Evolutionary conservation across 2,113 vertebrate species (phyloP).

Genomic region (Trogon melanurus): DNA sequence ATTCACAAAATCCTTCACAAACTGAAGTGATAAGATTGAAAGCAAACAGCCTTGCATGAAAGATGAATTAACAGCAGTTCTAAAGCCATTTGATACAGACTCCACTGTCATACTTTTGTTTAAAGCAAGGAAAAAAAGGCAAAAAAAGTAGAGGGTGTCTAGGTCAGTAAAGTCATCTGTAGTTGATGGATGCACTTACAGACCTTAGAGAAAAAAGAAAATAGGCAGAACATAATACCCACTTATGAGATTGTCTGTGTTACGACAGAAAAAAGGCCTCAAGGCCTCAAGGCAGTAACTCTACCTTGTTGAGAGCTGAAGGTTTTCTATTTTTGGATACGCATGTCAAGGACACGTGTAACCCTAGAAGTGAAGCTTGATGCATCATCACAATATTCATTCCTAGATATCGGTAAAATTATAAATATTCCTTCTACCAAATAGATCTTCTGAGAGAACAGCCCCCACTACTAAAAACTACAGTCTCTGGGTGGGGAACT

Average conservation of each 20-base stretch:
- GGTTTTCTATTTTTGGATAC: background rate
- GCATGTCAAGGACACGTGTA: conserved; percentile 18
- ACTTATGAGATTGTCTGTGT: background rate
- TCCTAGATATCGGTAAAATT: background rate
- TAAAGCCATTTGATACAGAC: conserved; percentile 32
- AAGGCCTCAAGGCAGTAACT: conserved; percentile 1
- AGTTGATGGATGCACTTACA: conserved; percentile 45
- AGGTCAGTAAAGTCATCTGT: conserved; percentile 50
- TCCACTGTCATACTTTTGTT: conserved; percentile 26
- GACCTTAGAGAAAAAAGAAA: conserved; percentile 23
- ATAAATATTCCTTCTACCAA: background rate
- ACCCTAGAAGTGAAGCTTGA: background rate
- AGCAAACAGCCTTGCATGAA: conserved; percentile 48
- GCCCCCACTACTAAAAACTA: background rate
- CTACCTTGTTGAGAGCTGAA: background rate
- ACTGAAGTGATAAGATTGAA: conserved; percentile 7
- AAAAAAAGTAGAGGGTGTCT: background rate
- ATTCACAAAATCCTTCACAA: background rate
- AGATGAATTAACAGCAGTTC: conserved; percentile 43
- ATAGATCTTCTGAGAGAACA: background rate
- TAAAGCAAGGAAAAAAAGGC: conserved; percentile 10
- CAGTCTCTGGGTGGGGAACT: background rate
- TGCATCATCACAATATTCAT: background rate
- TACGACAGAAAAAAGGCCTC: background rate
- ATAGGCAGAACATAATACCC: conserved; percentile 21